phyloP scores from a whole-genome alignment of 2,113 vertebrate species.

The Prunella himalayana region DNA sequence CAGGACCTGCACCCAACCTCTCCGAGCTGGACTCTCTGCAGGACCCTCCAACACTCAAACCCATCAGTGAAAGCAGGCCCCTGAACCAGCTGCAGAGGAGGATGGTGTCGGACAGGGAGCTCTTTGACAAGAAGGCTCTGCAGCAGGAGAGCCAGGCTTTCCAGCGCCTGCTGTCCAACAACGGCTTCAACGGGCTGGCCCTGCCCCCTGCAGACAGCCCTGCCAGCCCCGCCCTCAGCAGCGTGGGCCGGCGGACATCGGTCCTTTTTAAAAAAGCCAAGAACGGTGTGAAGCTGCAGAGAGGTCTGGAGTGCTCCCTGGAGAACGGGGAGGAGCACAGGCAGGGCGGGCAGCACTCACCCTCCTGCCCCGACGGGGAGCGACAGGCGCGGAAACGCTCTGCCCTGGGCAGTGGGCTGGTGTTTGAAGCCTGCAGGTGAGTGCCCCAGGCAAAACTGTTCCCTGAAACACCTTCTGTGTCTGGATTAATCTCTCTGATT shows the following conservation, averaged over 20 bases:
- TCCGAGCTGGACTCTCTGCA: conserved; percentile 82
- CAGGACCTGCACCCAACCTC: conserved; percentile 84
- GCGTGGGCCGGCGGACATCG: conserved; percentile 87
- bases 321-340: conserved; percentile 77
- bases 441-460: background rate
- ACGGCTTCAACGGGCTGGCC: conserved; percentile 75
- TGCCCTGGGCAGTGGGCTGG: conserved; percentile 64
- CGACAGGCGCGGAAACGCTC: conserved; percentile 67
- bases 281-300: conserved; percentile 86
- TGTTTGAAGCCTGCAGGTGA: conserved; percentile 85
- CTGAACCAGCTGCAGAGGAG: conserved; percentile 76
- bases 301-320: conserved; percentile 76
- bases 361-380: conserved; percentile 56
- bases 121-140: conserved; percentile 70
- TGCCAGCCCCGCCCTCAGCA: conserved; percentile 52
- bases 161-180: conserved; percentile 66
- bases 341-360: conserved; percentile 44
- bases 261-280: conserved; percentile 93
- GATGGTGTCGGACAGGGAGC: conserved; percentile 74
- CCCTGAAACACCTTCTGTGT: background rate
- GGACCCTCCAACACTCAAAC: conserved; percentile 90
- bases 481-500: background rate
- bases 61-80: conserved; percentile 80
- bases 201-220: conserved; percentile 46
- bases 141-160: conserved; percentile 72